phyloP scores from a whole-genome alignment of 2,888 invertebrate species.

The Charanyca ferruginea region DNA sequence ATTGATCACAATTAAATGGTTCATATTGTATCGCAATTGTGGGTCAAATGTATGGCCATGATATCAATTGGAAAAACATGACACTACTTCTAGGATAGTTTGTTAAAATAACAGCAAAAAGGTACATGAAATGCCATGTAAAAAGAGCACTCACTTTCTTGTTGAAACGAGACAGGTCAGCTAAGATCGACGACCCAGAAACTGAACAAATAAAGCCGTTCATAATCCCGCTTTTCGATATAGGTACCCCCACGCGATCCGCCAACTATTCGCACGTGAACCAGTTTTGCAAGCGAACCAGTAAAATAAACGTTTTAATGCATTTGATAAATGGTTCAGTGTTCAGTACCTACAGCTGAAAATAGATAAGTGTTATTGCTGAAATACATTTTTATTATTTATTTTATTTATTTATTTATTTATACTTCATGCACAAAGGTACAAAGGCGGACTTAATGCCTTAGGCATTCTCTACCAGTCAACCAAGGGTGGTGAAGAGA shows the following conservation, averaged over 20 bases:
- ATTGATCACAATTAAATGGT: conserved; percentile 11
- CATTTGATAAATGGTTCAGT: conserved; percentile 57
- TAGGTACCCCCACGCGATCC: conserved; percentile 73
- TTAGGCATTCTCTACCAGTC: no score
- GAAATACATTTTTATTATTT: conserved; percentile 19
- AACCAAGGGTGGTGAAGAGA: no score
- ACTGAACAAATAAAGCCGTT: conserved; percentile 73
- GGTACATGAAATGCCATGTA: conserved; percentile 48
- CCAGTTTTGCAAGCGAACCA: conserved; percentile 65
- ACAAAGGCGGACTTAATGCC: no score
- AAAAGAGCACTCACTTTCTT: conserved; percentile 68
- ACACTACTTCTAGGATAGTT: background rate
- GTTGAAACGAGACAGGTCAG: conserved; percentile 79
- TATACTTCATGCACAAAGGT: no score
- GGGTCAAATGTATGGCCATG: conserved; percentile 4
- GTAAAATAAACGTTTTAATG: conserved; percentile 60
- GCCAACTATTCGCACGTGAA: conserved; percentile 69
- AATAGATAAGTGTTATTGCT: conserved; percentile 42
- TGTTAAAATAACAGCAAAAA: conserved; percentile 14
- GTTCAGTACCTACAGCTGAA: conserved; percentile 21
- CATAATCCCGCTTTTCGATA: conserved; percentile 76
- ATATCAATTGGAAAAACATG: conserved; percentile 19
- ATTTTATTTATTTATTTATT: no score
- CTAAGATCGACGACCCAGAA: conserved; percentile 85
- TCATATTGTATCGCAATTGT: conserved; percentile 18